phyloP scores from a whole-genome alignment of 2,113 vertebrate genomes.

The Ailurus styani region DNA sequence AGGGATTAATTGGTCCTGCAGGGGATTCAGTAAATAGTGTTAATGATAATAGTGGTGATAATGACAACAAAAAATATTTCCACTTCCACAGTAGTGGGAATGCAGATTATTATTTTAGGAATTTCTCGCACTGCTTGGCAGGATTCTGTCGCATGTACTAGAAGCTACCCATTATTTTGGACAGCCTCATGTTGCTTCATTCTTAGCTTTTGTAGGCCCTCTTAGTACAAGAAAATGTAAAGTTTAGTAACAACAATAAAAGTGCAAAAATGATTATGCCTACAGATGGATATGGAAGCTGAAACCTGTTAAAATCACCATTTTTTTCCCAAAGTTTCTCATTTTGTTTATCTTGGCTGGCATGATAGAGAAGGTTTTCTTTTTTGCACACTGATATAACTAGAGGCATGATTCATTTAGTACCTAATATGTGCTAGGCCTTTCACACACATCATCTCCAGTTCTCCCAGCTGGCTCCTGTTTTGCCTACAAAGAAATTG shows the following conservation, averaged over 20 bases:
- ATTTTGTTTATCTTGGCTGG: neutral
- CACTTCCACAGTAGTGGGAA: neutral
- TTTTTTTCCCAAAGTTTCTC: neutral
- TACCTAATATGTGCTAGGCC: neutral
- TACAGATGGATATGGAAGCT: neutral
- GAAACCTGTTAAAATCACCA: neutral
- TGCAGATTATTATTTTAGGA: slow-evolving; percentile 22
- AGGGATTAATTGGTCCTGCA: neutral
- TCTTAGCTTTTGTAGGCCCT: neutral
- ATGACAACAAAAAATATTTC: slow-evolving; percentile 31
- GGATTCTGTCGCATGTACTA: neutral
- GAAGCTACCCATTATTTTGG: neutral
- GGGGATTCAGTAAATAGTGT: neutral
- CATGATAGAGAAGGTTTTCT: neutral
- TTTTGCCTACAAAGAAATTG: neutral
- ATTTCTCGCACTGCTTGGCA: slow-evolving; percentile 29
- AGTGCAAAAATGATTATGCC: neutral
- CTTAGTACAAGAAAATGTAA: neutral
- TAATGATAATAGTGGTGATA: slow-evolving; percentile 8
- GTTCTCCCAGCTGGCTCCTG: neutral
- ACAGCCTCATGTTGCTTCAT: neutral
- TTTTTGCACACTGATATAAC: neutral
- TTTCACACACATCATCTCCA: neutral
- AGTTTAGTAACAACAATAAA: neutral
- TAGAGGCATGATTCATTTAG: neutral